Evolutionary conservation across 2,113 vertebrate species (phyloP).

Genomic region (Hepsetus odoe): DNA sequence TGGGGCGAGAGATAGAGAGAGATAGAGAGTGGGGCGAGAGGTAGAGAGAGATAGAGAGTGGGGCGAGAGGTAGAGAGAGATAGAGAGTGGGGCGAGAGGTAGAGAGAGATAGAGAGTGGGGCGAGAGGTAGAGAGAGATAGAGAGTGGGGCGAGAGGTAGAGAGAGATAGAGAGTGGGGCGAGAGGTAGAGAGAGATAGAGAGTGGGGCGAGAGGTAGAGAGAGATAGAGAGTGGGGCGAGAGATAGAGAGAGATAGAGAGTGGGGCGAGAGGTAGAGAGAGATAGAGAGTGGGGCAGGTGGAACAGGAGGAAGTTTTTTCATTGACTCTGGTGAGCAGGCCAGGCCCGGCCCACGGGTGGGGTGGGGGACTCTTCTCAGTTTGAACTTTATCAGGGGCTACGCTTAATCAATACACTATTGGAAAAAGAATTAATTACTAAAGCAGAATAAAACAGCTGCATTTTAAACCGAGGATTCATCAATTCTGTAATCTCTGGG

Average conservation of each 20-base stretch:
- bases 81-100: too few relatives aligned
- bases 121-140: constrained; percentile 88
- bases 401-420: constrained; percentile 99
- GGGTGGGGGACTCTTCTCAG: constrained; percentile 91
- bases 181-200: constrained; percentile 71
- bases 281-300: constrained; percentile 80
- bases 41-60: constrained; percentile 76
- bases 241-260: constrained; percentile 71
- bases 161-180: constrained; percentile 74
- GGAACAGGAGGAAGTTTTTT: constrained; percentile 96
- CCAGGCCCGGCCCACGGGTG: constrained; percentile 83
- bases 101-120: constrained; percentile 76
- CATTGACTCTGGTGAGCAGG: constrained; percentile 92
- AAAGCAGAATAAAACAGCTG: constrained; percentile 99
- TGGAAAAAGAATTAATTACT: constrained; percentile 99
- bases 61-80: constrained; percentile 88
- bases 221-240: constrained; percentile 72
- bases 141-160: constrained; percentile 70
- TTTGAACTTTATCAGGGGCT: constrained; percentile 99
- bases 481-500: constrained; percentile 99
- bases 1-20: constrained; percentile 69
- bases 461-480: constrained; percentile 99
- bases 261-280: constrained; percentile 82
- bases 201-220: constrained; percentile 70
- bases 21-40: constrained; percentile 73